phyloP scores from a whole-genome alignment of 1,140 invertebrate species.

The fruit fly (Drosophila melanogaster) region DNA sequence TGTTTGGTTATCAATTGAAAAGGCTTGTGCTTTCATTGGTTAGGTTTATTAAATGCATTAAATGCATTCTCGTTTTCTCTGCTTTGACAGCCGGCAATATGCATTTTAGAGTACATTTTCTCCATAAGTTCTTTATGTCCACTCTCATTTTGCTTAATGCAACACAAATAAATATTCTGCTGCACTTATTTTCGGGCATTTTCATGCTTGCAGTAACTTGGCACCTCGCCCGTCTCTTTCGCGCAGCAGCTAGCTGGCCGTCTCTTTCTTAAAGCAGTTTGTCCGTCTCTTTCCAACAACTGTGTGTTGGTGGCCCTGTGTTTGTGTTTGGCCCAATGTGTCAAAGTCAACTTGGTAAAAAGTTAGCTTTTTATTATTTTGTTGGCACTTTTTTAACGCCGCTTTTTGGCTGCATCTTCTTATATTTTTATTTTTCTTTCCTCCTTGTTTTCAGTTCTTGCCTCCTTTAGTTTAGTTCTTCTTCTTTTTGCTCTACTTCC shows the following conservation, averaged over 20 bases:
- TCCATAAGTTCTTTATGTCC: conserved; percentile 3
- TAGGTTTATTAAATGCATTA: background rate
- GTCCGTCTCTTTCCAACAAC: background rate
- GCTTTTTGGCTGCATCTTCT: conserved; percentile 7
- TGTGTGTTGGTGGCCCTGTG: background rate
- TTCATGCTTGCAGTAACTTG: conserved; percentile 47
- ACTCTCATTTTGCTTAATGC: conserved; percentile 27
- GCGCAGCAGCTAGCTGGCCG: background rate
- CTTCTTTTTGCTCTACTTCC: conserved; percentile 4
- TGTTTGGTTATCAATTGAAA: background rate
- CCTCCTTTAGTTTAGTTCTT: background rate
- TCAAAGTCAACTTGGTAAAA: conserved; percentile 79
- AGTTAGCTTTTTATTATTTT: conserved; percentile 80
- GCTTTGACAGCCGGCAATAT: conserved; percentile 8
- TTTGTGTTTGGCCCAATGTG: conserved; percentile 68
- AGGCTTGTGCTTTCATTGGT: background rate
- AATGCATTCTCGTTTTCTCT: background rate
- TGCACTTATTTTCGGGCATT: conserved; percentile 43
- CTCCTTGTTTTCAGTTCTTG: background rate
- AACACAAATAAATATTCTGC: conserved; percentile 57
- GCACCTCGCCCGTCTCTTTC: conserved; percentile 32
- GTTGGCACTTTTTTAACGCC: conserved; percentile 62
- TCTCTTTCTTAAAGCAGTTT: conserved; percentile 11
- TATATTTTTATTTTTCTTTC: conserved; percentile 5
- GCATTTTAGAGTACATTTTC: conserved; percentile 3